phyloP scores from a whole-genome alignment of 37 sponge, comb jelly and placozoan species.

The Amphimedon queenslandica region DNA sequence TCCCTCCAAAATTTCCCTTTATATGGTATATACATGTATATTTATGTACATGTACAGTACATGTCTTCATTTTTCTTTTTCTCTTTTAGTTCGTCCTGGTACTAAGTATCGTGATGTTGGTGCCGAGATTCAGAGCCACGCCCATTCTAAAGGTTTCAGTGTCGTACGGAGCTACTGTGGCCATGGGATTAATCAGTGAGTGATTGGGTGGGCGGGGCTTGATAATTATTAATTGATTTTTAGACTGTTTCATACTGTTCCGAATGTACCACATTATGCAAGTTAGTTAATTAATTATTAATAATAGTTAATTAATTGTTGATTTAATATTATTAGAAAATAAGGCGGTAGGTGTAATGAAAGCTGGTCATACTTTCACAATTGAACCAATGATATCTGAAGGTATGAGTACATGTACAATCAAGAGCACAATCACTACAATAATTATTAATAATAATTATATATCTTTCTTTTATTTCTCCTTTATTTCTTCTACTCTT shows the following conservation, averaged over 20 bases:
- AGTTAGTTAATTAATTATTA: slow-evolving; percentile 55
- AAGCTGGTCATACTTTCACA: slow-evolving; percentile 93
- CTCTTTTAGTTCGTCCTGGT: slow-evolving; percentile 78
- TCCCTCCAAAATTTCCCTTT: too few relatives aligned
- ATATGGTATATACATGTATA: too few relatives aligned
- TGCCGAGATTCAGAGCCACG: slow-evolving; percentile 83
- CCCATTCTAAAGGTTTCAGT: slow-evolving; percentile 67
- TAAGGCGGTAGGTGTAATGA: slow-evolving; percentile 94
- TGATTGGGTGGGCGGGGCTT: background rate
- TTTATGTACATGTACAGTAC: too few relatives aligned
- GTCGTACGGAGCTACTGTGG: slow-evolving; percentile 96
- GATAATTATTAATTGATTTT: background rate
- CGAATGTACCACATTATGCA: slow-evolving; percentile 92
- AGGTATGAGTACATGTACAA: slow-evolving; percentile 18
- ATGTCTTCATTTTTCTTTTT: background rate
- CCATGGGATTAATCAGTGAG: slow-evolving; percentile 92
- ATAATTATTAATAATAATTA: too few relatives aligned
- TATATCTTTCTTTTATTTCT: too few relatives aligned
- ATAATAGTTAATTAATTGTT: background rate
- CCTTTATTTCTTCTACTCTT: too few relatives aligned
- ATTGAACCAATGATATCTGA: slow-evolving; percentile 96
- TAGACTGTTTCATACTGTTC: slow-evolving; percentile 87
- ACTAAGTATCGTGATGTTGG: slow-evolving; percentile 84
- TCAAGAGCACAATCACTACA: background rate
- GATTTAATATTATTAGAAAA: slow-evolving; percentile 61